Evolutionary conservation across 2,113 vertebrate genomes (phyloP), one percentile per base, ranked within the genome.

Genomic region (Herpetotheres cachinnans): DNA sequence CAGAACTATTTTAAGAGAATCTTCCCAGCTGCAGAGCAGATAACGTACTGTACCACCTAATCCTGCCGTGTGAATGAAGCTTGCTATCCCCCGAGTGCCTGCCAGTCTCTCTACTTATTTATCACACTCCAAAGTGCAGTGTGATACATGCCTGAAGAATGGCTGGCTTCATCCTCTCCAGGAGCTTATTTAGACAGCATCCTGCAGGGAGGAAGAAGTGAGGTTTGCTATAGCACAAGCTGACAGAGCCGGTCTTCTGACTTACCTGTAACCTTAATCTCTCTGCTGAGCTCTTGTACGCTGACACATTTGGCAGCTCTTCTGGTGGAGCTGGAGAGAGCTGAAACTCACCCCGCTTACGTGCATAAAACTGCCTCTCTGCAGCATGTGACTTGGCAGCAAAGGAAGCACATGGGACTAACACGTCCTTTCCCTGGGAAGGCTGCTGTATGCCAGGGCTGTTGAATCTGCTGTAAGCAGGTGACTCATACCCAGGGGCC

Each of bases 261-360:
- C 73, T 96, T 79, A 96, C 90, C 96, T 96, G 92, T 67, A 94
- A 34, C 95, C 65, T 88, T 63, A 86, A 84, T 91, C 93, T 38
- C 82, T 83, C 67, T 44, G 74, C 86, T 78, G 74, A 88, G 91
- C 92, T 90, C 78, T 65, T 0, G 10, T 17, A 8, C 0, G 11
- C 92, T 96, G 94, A 95, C 91, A 91, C 91, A 86, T 94, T 94
- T 94, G 93, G 95, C 95, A 96, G 79, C 92, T 80, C 73, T 46
- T 59, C 29, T 46, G 70, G 55, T 13, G 56, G 73, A 82, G 83
- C 76, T 10, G 82, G 58, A 70, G 76, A 36, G 84, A 82, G 84
- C 94, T 76, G 89, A 74, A 72, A 50, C 89, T 56, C 34, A 1
- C 86, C 86, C 80, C 20, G 87, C 69, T 87, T 69, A 65, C n/a